phyloP scores from a whole-genome alignment of 2,797 vertebrate genomes.

The Momotus momota region DNA sequence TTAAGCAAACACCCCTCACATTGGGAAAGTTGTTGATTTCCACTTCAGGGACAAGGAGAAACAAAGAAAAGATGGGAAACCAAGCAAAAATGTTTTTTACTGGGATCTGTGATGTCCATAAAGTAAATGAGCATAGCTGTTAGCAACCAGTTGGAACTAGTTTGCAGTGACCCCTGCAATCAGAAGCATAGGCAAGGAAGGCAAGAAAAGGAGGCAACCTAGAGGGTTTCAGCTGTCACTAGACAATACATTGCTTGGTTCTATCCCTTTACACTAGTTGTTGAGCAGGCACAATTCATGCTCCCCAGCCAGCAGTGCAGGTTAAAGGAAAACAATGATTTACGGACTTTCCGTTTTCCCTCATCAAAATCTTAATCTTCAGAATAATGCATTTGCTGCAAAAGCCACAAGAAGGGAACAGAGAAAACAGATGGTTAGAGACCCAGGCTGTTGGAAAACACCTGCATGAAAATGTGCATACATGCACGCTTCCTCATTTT shows the following conservation, averaged over 20 bases:
- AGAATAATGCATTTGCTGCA: not conserved
- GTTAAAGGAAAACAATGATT: not conserved
- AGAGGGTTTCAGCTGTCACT: not conserved
- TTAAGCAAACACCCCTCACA: not conserved
- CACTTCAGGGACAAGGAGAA: not conserved
- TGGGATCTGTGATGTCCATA: not conserved
- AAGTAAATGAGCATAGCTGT: slow-evolving; percentile 11
- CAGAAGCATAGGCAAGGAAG: not conserved
- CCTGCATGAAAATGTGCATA: not conserved
- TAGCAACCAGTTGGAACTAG: not conserved
- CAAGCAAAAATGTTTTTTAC: not conserved
- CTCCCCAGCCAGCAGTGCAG: not conserved
- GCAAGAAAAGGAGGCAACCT: not conserved
- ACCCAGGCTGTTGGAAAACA: not conserved
- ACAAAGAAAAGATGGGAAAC: not conserved
- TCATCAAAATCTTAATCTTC: slow-evolving; percentile 8
- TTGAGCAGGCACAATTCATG: not conserved
- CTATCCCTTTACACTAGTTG: not conserved
- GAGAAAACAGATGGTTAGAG: not conserved
- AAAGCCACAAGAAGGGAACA: not conserved
- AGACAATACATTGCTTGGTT: slow-evolving; percentile 27
- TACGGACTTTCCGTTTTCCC: not conserved
- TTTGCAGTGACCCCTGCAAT: not conserved
- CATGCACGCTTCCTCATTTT: not conserved
- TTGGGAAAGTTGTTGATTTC: not conserved